Conservation (phyloP, 2,797 vertebrate species). For the Gymnopithys bicolor region DNA sequence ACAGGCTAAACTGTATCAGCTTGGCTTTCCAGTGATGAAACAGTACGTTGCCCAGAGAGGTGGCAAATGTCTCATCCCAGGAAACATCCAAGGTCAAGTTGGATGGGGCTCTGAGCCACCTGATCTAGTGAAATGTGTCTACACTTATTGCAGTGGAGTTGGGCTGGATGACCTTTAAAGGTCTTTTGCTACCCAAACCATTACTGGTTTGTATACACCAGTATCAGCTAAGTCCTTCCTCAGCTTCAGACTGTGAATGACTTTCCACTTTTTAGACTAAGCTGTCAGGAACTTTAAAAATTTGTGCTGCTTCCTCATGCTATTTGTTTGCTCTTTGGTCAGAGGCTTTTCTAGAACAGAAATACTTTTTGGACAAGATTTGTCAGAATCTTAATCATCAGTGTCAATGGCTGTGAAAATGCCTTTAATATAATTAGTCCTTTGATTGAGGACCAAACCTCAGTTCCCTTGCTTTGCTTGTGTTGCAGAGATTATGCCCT, state of each 20-base stretch:
- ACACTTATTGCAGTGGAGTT: not conserved
- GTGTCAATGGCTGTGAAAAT: not conserved
- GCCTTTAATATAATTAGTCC: not conserved
- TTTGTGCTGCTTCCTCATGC: not conserved
- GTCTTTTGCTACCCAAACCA: not conserved
- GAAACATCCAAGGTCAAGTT: not conserved
- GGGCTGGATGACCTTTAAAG: not conserved
- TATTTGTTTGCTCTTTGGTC: not conserved
- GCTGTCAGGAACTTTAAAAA: not conserved
- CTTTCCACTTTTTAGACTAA: not conserved
- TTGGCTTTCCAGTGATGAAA: not conserved
- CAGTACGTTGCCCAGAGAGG: not conserved
- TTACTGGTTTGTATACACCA: not conserved
- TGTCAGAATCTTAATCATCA: not conserved
- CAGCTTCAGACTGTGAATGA: not conserved
- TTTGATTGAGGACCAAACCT: not conserved
- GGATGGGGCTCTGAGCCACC: not conserved
- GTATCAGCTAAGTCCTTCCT: not conserved
- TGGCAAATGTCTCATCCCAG: not conserved
- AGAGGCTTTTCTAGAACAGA: not conserved
- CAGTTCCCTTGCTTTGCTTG: not conserved
- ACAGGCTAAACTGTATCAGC: accelerated
- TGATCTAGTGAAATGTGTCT: not conserved
- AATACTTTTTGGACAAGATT: not conserved
- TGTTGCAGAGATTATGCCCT: not conserved